Evolutionary conservation across 2,888 invertebrate genomes (phyloP).

Genomic region (Hyles lineata): DNA sequence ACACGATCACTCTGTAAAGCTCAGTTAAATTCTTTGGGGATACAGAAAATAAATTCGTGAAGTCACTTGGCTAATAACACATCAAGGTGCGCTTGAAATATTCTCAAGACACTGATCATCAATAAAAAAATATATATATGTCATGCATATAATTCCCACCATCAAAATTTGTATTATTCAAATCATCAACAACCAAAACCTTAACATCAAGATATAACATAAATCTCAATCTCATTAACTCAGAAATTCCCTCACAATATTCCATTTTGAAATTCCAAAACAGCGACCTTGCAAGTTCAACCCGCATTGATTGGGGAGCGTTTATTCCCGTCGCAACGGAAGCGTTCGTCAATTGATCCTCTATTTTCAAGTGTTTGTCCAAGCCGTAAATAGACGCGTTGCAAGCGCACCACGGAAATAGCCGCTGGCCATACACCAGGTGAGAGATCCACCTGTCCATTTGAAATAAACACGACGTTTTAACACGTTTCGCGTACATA

Average conservation of each 20-base stretch:
- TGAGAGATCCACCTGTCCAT: constrained; percentile 27
- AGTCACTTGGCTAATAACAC: too few relatives aligned
- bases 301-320: background rate
- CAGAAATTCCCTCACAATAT: background rate
- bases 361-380: constrained; percentile 12
- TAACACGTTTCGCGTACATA: constrained; percentile 19
- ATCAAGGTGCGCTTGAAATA: too few relatives aligned
- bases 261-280: background rate
- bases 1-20: too few relatives aligned
- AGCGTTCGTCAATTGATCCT: constrained; percentile 2
- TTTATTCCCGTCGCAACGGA: constrained; percentile 15
- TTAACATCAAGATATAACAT: background rate
- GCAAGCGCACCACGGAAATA: constrained; percentile 26
- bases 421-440: constrained; percentile 21
- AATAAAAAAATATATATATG: too few relatives aligned
- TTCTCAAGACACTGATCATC: too few relatives aligned
- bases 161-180: too few relatives aligned
- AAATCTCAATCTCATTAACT: too few relatives aligned
- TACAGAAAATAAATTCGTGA: too few relatives aligned
- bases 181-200: background rate
- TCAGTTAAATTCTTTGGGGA: too few relatives aligned
- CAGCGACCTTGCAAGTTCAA: constrained; percentile 9
- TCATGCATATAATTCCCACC: too few relatives aligned
- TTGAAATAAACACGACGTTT: constrained; percentile 27
- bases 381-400: constrained; percentile 22